A percentile compares a stretch with the other conserved stretches of the same genome.
Evolutionary conservation across 2,888 invertebrate genomes (phyloP).

Genomic region (Plebejus argus): DNA sequence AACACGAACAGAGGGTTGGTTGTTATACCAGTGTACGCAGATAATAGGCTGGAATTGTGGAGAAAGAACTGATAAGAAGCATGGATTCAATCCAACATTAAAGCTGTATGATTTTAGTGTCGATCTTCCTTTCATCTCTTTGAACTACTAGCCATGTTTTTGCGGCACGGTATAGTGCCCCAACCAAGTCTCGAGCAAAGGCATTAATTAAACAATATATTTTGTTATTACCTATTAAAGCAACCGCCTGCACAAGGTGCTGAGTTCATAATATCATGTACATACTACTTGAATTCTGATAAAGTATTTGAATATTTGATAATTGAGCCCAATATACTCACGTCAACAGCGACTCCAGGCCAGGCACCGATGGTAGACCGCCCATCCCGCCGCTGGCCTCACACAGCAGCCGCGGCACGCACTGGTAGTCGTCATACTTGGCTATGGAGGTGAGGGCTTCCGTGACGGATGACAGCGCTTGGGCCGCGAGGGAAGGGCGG

Average conservation of each 20-base stretch:
- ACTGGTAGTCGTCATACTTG: slow-evolving; percentile 88
- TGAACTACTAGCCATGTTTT: too few species aligned
- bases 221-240: too few species aligned
- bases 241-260: too few species aligned
- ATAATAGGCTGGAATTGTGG: slow-evolving; percentile 74
- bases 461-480: slow-evolving; percentile 61
- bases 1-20: slow-evolving; percentile 86
- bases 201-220: too few species aligned
- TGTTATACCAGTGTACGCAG: slow-evolving; percentile 76
- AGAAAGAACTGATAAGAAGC: background rate
- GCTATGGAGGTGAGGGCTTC: slow-evolving; percentile 70
- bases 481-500: slow-evolving; percentile 55
- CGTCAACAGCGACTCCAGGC: slow-evolving; percentile 81
- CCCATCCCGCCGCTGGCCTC: slow-evolving; percentile 82
- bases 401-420: slow-evolving; percentile 89
- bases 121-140: too few species aligned
- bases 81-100: too few species aligned
- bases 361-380: slow-evolving; percentile 62
- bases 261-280: too few species aligned
- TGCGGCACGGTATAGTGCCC: too few species aligned
- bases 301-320: too few species aligned
- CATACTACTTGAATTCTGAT: too few species aligned
- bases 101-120: too few species aligned
- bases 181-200: too few species aligned
- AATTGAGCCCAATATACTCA: slow-evolving; percentile 58